A percentile compares a stretch with the other conserved stretches of the same genome.
These are phyloP conservation scores for Motacilla tschutschensis DNA, from an alignment of 2,113 vertebrate genomes.

Conservation along the genomic window DNA sequence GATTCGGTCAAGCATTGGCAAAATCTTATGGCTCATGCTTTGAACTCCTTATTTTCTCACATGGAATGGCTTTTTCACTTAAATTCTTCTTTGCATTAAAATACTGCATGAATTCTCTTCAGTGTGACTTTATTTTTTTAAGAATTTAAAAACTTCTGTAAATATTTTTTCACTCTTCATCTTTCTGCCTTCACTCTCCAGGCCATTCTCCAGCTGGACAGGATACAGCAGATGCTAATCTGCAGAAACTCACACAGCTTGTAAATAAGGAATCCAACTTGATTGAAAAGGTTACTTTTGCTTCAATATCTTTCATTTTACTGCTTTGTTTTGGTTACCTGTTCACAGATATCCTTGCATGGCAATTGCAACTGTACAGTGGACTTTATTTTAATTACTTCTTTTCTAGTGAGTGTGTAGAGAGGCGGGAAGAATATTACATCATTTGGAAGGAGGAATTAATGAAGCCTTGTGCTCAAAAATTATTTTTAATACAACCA, in stretches of 20 bases:
- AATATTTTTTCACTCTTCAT: conserved; percentile 54
- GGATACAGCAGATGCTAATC: conserved; percentile 92
- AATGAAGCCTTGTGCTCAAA: not conserved
- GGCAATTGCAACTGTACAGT: not conserved
- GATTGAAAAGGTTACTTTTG: conserved; percentile 93
- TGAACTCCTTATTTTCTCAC: not conserved
- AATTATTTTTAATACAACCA: not conserved
- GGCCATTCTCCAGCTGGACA: conserved; percentile 82
- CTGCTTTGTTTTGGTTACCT: conserved; percentile 33
- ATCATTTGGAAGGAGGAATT: not conserved
- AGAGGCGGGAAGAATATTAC: not conserved
- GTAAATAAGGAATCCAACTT: conserved; percentile 99
- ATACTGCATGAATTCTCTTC: not conserved
- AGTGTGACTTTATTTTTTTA: not conserved
- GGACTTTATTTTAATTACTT: not conserved
- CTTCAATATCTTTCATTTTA: conserved; percentile 62
- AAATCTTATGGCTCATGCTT: not conserved
- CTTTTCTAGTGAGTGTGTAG: not conserved
- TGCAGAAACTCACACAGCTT: conserved; percentile 98
- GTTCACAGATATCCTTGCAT: conserved; percentile 11
- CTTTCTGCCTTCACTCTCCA: conserved; percentile 73
- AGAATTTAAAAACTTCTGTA: conserved; percentile 21
- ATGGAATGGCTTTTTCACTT: not conserved
- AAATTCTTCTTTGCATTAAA: not conserved
- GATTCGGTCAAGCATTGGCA: not conserved